Evolutionary conservation across 2,888 invertebrate genomes (phyloP), one percentile per base, ranked within the genome.

Genomic region (Amphipyra berbera): DNA sequence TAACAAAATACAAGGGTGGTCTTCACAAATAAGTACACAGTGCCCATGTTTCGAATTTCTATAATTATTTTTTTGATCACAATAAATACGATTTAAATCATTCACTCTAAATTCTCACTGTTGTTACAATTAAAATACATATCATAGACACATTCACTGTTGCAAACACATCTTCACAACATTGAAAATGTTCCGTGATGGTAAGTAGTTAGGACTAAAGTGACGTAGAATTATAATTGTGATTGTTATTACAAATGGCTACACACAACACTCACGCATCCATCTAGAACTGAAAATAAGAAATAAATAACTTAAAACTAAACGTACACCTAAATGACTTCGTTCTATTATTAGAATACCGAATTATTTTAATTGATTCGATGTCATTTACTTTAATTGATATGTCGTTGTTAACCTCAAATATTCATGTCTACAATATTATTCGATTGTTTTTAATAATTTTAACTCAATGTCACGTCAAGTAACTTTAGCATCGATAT

Each of bases 241-340:
- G 82, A 82, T 81, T 77, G 46, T 77, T 72, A 73, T 69, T 79
- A 74, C 70, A 77, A 81, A 78, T 78, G 73, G 73, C 65, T 64
- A 61, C 73, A 56, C 62, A 58, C 82, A 79, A 76, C 74, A 81
- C 76, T 80, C 81, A 81, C 69, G 71, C 83, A 74, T 68, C 59
- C 73, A 72, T 57, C 71, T 74, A 74, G 61, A 63, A 73, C 64
- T 70, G 69, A 81, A 75, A 74, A 64, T 88, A 84, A 61, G 82
- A 83, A 93, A 94, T 94, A 94, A 94, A 93, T 94, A 91, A 91
- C 92, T 93, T 92, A 91, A 54, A 73, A 55, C 82, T 86, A 87
- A 78, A 77, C 68, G 74, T 86, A 87, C 80, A 81, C 59, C 90
- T 93, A 91, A 88, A 89, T 94, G 93, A 94, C 93, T 94, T 89